Percentiles rank a stretch among this genome's conserved stretches.
These are phyloP conservation scores for Macaria notata DNA, from an alignment of 2,888 invertebrate species.

Conservation along the genomic window DNA sequence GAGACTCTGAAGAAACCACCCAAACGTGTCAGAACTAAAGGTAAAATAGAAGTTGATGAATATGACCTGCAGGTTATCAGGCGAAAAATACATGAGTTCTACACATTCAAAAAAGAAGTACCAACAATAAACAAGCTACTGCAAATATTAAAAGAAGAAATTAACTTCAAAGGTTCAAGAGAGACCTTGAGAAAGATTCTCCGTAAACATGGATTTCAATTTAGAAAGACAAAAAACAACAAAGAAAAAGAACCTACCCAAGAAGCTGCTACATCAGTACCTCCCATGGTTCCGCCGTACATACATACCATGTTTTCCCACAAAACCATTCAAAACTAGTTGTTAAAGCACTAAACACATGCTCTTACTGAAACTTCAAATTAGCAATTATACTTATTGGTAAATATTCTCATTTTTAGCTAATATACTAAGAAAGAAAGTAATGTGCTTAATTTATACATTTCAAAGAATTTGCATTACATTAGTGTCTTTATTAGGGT, in stretches of 20 bases:
- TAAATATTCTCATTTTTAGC: too few relatives aligned
- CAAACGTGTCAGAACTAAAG: slow-evolving; percentile 70
- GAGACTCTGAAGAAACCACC: slow-evolving; percentile 69
- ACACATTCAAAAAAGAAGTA: slow-evolving; percentile 74
- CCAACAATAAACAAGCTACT: slow-evolving; percentile 73
- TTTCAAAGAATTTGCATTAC: too few relatives aligned
- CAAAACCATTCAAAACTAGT: slow-evolving; percentile 59
- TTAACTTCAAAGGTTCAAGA: slow-evolving; percentile 72
- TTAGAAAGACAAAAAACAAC: slow-evolving; percentile 71
- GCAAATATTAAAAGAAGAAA: slow-evolving; percentile 72
- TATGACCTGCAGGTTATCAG: slow-evolving; percentile 72
- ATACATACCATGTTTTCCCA: slow-evolving; percentile 74
- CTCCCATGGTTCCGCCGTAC: slow-evolving; percentile 69
- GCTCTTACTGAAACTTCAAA: too few relatives aligned
- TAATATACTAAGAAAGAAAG: too few relatives aligned
- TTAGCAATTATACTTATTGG: too few relatives aligned
- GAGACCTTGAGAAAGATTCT: slow-evolving; percentile 72
- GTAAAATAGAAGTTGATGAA: slow-evolving; percentile 74
- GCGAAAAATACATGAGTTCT: slow-evolving; percentile 75
- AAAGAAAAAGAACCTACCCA: slow-evolving; percentile 67
- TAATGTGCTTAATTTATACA: too few relatives aligned
- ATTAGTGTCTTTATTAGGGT: too few relatives aligned
- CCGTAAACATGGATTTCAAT: slow-evolving; percentile 74
- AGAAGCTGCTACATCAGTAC: slow-evolving; percentile 57
- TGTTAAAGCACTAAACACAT: too few relatives aligned